Conservation (phyloP, 2,888 invertebrate genomes). For the Norana najaformis region DNA sequence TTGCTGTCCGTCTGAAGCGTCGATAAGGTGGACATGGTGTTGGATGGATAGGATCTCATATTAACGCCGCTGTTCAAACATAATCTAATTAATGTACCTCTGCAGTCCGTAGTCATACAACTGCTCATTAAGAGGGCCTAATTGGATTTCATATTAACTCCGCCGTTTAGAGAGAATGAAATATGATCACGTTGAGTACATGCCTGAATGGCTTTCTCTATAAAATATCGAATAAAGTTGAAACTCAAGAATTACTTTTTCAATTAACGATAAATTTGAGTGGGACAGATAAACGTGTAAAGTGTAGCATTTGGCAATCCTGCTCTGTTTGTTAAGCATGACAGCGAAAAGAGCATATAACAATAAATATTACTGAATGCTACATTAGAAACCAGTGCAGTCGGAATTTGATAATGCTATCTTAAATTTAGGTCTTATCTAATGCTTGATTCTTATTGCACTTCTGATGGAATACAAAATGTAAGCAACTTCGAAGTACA, state of each 20-base stretch:
- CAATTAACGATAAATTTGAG: background rate
- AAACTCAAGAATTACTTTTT: background rate
- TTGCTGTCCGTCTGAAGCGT: slow-evolving; percentile 46
- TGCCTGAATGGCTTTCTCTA: too few relatives aligned
- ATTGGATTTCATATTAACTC: background rate
- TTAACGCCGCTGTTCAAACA: slow-evolving; percentile 30
- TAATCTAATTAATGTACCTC: background rate
- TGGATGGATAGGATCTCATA: slow-evolving; percentile 33
- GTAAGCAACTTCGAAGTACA: too few relatives aligned
- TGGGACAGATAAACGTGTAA: too few relatives aligned
- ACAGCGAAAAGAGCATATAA: too few relatives aligned
- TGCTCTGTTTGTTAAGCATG: too few relatives aligned
- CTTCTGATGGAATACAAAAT: too few relatives aligned
- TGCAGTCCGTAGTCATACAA: background rate
- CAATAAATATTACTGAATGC: too few relatives aligned
- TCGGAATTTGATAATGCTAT: too few relatives aligned
- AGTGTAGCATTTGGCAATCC: background rate
- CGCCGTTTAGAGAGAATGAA: background rate
- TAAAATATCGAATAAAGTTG: too few relatives aligned
- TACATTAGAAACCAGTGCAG: too few relatives aligned
- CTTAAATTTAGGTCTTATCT: too few relatives aligned
- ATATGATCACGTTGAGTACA: background rate
- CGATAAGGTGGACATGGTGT: slow-evolving; percentile 41
- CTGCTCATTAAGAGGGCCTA: background rate
- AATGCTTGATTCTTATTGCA: too few relatives aligned